phyloP scores from a whole-genome alignment of 2,888 invertebrate genomes.

The Lepidochitona cinerea region DNA sequence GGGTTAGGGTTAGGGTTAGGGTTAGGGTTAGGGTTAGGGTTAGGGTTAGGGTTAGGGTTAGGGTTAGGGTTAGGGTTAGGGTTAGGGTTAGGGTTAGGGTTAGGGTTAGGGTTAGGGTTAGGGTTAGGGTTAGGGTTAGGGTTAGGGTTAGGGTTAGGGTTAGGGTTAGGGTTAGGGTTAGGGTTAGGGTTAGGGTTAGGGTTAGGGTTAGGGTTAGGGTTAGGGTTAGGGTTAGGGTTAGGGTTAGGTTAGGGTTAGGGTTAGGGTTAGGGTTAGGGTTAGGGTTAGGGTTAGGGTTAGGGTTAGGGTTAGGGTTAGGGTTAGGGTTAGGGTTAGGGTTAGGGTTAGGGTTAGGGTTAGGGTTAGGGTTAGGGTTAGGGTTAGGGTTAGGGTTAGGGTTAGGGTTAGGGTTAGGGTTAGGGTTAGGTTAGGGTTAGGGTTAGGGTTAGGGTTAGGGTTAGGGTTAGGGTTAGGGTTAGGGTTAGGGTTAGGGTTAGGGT shows the following conservation, averaged over 20 bases:
- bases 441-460: conserved; percentile 43
- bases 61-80: conserved; percentile 31
- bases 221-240: conserved; percentile 34
- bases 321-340: conserved; percentile 33
- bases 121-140: conserved; percentile 30
- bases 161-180: conserved; percentile 37
- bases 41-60: conserved; percentile 33
- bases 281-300: conserved; percentile 39
- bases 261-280: conserved; percentile 46
- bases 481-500: conserved; percentile 34
- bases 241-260: too few relatives aligned
- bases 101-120: conserved; percentile 44
- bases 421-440: conserved; percentile 35
- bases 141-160: conserved; percentile 36
- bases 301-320: conserved; percentile 34
- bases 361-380: conserved; percentile 47
- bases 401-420: conserved; percentile 29
- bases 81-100: conserved; percentile 40
- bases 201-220: conserved; percentile 31
- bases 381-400: conserved; percentile 37
- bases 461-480: conserved; percentile 45
- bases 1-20: conserved; percentile 34
- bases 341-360: conserved; percentile 39
- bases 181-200: conserved; percentile 35
- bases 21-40: conserved; percentile 36